Evolutionary conservation across 2,797 vertebrate species (phyloP).

Genomic region (Falco biarmicus): DNA sequence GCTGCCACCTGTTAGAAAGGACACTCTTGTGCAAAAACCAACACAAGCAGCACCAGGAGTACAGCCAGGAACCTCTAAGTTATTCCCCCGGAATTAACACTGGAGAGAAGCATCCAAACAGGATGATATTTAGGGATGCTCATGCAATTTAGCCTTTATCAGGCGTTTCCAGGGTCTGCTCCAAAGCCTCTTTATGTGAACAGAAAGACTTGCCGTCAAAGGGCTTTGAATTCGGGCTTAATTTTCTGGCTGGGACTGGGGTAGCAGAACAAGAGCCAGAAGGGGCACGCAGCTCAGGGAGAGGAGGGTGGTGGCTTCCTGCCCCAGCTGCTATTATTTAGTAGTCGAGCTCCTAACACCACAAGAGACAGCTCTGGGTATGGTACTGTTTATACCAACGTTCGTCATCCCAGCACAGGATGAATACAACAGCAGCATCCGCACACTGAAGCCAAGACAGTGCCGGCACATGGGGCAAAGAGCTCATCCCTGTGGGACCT

Average conservation of each 20-base stretch:
- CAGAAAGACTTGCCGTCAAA: not conserved
- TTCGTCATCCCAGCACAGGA: not conserved
- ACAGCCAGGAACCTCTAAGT: not conserved
- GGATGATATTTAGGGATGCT: not conserved
- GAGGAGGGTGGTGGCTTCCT: not conserved
- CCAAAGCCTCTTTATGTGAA: not conserved
- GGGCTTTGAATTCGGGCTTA: not conserved
- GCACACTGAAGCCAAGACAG: not conserved
- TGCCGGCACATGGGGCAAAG: fast-evolving
- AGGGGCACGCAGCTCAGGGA: fast-evolving
- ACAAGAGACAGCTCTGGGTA: not conserved
- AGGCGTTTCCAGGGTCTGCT: not conserved
- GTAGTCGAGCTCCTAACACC: not conserved
- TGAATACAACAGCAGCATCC: not conserved
- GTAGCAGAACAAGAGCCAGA: not conserved
- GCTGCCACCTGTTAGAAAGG: not conserved
- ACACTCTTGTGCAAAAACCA: not conserved
- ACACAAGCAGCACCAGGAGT: not conserved
- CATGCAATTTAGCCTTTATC: not conserved
- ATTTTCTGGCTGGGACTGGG: not conserved
- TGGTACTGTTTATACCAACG: not conserved
- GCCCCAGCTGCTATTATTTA: not conserved
- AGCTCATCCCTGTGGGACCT: not conserved
- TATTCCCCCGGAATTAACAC: not conserved
- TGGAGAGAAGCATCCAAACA: not conserved